Base-by-base conservation (phyloP, 2,888 invertebrate species). In the Epicampocera succincta region DNA sequence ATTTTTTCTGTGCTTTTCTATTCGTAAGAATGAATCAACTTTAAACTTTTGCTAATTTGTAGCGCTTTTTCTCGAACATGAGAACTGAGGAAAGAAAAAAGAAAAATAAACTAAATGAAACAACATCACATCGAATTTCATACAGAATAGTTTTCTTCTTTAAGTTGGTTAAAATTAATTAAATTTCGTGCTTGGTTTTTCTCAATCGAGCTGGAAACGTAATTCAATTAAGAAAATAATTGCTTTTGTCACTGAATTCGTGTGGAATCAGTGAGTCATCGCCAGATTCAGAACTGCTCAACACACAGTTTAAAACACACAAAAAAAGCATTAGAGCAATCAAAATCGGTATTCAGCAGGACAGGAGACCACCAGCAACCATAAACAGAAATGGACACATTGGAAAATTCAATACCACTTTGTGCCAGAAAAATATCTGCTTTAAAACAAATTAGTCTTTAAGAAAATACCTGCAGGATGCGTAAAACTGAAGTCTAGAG, bases 161-260 rank as follows among this genome's bases (percentile, higher is more conserved):
- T 66, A 60, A 65, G 60, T 21, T 77, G 71, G 71, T 58, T 61
- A 68, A 80, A 83, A 75, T 80, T 83, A 83, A 83, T 83, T 83
- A 80, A 83, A 78, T 78, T 80, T 78, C 83, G 78, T 80, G 80
- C 66, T 78, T 48, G 68, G 58, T 19, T 71, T 79, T 83, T 19
- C 12, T 74, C 38, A 56, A 56, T 38, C 5, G 48, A 65, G 38
- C 38, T 46, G 40, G 13, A 56, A 73, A 56, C n/a, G 21, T 48
- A 56, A 56, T 29, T 54, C 21, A 73, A 65, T 74, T 54, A 3
- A 52, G 8, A 3, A 58, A 42, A 46, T 9, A 44, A 29, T 63
- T 63, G 33, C 48, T 73, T 19, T 72, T 61, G 21, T 29, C 4
- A 56, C 38, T 38, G 6, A 38, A 38, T 0, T 56, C 17, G 2